phyloP scores from a whole-genome alignment of 1,140 invertebrate genomes.

The Aphelenchoides besseyi region DNA sequence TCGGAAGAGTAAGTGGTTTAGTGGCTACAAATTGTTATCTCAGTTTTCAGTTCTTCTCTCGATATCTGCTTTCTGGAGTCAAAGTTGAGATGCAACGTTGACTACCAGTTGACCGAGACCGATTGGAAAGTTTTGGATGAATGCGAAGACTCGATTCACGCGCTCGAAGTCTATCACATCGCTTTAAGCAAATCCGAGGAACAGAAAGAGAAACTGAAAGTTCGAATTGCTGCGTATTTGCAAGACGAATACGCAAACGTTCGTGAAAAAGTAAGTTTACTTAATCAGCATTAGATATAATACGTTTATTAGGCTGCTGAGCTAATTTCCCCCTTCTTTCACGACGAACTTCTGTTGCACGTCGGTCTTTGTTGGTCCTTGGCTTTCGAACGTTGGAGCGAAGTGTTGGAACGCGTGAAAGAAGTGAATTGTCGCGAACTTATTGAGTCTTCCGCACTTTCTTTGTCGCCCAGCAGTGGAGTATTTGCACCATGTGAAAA shows the following conservation, averaged over 20 bases:
- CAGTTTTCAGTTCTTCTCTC: neutral
- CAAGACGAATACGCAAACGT: neutral
- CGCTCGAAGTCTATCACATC: neutral
- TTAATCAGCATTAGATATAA: constrained; percentile 1
- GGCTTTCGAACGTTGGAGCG: neutral
- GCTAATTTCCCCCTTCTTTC: neutral
- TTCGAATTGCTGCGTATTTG: neutral
- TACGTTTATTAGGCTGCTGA: neutral
- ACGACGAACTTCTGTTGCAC: neutral
- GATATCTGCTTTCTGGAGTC: neutral
- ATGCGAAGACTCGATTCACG: neutral
- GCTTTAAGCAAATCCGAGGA: neutral
- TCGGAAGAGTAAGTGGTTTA: neutral
- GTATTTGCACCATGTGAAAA: neutral
- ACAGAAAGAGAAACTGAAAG: neutral
- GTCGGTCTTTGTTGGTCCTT: neutral
- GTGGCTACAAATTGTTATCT: neutral
- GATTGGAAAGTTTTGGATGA: neutral
- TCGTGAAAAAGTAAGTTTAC: neutral
- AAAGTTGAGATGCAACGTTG: neutral
- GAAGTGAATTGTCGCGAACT: neutral
- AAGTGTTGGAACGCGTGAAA: neutral
- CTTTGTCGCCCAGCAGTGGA: neutral
- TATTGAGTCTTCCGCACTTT: neutral
- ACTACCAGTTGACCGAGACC: neutral